Conservation (phyloP, 2,797 vertebrate genomes). For the Micromesistius poutassou region DNA sequence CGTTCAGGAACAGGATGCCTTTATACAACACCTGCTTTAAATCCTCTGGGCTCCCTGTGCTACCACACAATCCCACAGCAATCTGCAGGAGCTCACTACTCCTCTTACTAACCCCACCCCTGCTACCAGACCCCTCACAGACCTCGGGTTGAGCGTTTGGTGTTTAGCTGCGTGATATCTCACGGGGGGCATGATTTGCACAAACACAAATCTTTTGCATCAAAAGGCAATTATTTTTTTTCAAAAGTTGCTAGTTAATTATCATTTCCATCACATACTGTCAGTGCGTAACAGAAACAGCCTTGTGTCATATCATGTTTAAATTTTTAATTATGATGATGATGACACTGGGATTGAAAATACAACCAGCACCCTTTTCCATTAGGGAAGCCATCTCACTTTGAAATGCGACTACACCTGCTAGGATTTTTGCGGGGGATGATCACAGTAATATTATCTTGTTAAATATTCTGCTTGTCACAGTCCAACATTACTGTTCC, state of each 20-base stretch:
- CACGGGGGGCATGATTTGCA: too few species aligned
- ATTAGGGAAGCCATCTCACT: background rate
- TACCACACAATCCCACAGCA: background rate
- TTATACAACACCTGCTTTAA: background rate
- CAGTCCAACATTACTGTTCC: background rate
- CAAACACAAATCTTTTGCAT: background rate
- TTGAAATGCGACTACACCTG: background rate
- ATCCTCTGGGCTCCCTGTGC: background rate
- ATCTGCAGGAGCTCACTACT: background rate
- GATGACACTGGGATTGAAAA: background rate
- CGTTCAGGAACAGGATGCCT: background rate
- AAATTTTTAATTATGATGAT: background rate
- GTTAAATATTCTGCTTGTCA: background rate
- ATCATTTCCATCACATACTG: background rate
- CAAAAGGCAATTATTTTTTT: background rate
- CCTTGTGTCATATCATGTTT: background rate
- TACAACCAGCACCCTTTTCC: background rate
- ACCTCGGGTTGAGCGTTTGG: background rate
- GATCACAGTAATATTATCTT: background rate
- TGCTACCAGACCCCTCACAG: background rate
- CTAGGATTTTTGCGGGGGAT: background rate
- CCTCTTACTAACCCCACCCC: background rate
- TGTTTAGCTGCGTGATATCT: background rate
- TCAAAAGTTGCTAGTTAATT: background rate
- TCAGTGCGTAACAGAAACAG: background rate